Percentiles rank a stretch among this genome's conserved stretches.
Conservation (phyloP, 2,888 invertebrate species). For the Apotomis capreana region DNA sequence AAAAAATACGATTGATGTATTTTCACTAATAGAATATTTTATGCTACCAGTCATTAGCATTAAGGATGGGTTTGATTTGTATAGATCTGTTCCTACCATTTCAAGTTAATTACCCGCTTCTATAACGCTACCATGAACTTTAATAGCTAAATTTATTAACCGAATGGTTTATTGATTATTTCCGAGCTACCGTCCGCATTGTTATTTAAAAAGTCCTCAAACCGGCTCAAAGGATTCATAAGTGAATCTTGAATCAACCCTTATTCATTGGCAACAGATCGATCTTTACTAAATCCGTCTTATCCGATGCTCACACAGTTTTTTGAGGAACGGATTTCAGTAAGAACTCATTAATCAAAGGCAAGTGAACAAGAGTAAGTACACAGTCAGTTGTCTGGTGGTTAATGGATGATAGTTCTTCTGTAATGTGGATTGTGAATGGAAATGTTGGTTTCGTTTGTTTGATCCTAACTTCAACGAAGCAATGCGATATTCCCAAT, state of each 20-base stretch:
- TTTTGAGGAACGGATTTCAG: constrained; percentile 13
- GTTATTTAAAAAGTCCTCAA: constrained; percentile 26
- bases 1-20: no score
- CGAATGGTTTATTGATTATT: constrained; percentile 1
- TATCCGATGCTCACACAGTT: constrained; percentile 28
- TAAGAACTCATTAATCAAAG: constrained; percentile 37
- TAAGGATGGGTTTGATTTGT: no score
- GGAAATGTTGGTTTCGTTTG: neutral
- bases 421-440: neutral
- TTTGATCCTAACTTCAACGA: neutral
- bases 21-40: no score
- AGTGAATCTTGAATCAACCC: constrained; percentile 34
- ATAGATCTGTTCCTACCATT: no score
- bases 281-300: constrained; percentile 31
- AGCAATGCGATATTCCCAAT: no score
- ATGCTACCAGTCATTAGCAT: no score
- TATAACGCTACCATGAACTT: neutral
- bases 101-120: no score
- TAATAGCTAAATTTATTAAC: neutral
- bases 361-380: neutral
- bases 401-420: constrained; percentile 23
- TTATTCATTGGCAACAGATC: constrained; percentile 36
- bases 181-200: neutral
- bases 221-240: constrained; percentile 23
- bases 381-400: constrained; percentile 9